These are phyloP conservation scores for western clawed frog (Xenopus tropicalis) DNA, from an alignment of 2,113 vertebrate species.

Conservation along the genomic window UCB_Xtro_10.0 CM004443.2:23689501-23690000, in stretches of 20 bases:
- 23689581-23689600: too few species aligned
- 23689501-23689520: too few species aligned
- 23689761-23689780: conserved; percentile 53
- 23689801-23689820: conserved; percentile 60
- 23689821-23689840: conserved; percentile 52
- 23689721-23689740: not conserved
- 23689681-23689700: too few species aligned
- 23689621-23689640: too few species aligned
- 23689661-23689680: too few species aligned
- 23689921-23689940: conserved; percentile 49
- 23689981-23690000: conserved; percentile 48
- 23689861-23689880: conserved; percentile 61
- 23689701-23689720: not conserved
- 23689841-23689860: conserved; percentile 54
- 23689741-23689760: conserved; percentile 40
- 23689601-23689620: too few species aligned
- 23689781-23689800: conserved; percentile 64
- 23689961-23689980: conserved; percentile 54
- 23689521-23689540: too few species aligned
- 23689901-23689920: conserved; percentile 53
- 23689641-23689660: too few species aligned
- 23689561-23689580: too few species aligned
- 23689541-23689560: too few species aligned
- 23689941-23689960: conserved; percentile 56
- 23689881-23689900: conserved; percentile 60